Base-by-base conservation (phyloP, 2,888 invertebrate genomes). In the Erpobdella octoculata region DNA sequence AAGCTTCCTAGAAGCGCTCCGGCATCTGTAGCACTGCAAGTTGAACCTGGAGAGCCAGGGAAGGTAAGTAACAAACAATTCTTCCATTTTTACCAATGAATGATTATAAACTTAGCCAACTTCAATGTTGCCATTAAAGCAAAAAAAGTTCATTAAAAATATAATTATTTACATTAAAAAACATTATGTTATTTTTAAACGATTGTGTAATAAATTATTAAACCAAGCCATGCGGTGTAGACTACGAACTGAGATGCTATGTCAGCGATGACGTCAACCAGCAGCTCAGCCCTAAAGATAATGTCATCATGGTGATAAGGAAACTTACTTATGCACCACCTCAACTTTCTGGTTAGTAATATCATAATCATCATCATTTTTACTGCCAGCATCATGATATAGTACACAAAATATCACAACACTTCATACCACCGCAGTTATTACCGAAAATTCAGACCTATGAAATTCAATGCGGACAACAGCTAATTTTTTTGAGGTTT, bases 21-120 rank as follows among this genome's bases (percentile, higher is more conserved):
- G 25, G 69, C 69, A 18, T 69, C 69, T 0, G 69, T 69, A 12
- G 48, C 69, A 15, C 35, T 69, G 33, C 69, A 69, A 21, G 69
- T 69, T 15, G 69, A 69, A 33, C 69, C 69, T 21, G 69, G 69
- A 69, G 69, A 69, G 37, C 69, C 69, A 28, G 69, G 69, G n/a
- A 69, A 69, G 58, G 69, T 69, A n/a, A 5, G n/a, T 28, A 25
- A 35, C 28, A 21, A 41, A 15, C n/a, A 12, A 15, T 41, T n/a
- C n/a, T 25, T 33, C 33, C n/a, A 31, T 62, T 62, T 31, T 62
- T 28, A 62, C n/a, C n/a, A n/a, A n/a, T n/a, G n/a, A n/a, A n/a
- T n/a, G n/a, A n/a, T n/a, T n/a, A n/a, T n/a, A n/a, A n/a, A n/a
- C n/a, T n/a, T n/a, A n/a, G n/a, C n/a, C n/a, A n/a, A n/a, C n/a